These are phyloP conservation scores for Lanistes nyassanus DNA, from an alignment of 1,140 invertebrate species.

Conservation along the genomic window DNA sequence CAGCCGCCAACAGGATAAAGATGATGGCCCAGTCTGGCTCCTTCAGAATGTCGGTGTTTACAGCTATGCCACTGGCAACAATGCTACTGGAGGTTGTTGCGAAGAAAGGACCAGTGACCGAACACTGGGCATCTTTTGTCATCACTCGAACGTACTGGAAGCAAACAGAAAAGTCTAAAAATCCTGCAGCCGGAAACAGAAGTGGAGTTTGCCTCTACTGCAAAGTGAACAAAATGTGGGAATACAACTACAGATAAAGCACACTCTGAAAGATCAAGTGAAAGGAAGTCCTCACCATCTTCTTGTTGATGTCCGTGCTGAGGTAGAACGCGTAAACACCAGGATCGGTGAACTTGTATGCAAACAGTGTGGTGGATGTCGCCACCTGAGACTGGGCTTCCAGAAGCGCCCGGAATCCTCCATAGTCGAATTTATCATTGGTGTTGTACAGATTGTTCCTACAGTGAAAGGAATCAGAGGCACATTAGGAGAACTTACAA, in stretches of 20 bases:
- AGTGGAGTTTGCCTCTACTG: no score
- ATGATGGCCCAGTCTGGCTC: conserved; percentile 64
- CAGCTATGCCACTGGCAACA: conserved; percentile 54
- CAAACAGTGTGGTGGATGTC: conserved; percentile 56
- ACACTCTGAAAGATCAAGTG: not conserved
- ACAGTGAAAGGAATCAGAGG: not conserved
- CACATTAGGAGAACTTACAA: no score
- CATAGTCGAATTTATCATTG: conserved; percentile 62
- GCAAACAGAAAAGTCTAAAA: not conserved
- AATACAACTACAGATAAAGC: no score
- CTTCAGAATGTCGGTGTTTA: conserved; percentile 57
- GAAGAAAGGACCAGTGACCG: conserved; percentile 61
- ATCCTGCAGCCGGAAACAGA: no score
- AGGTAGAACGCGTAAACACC: conserved; percentile 62
- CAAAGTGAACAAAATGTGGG: no score
- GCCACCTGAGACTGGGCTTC: conserved; percentile 50
- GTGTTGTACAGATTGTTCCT: conserved; percentile 64
- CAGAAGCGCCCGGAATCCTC: conserved; percentile 56
- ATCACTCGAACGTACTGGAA: conserved; percentile 62
- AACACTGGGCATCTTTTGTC: conserved; percentile 52
- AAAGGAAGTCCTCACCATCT: conserved; percentile 54
- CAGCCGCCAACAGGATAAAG: conserved; percentile 53
- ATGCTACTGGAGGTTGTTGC: conserved; percentile 54
- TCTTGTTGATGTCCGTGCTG: conserved; percentile 56
- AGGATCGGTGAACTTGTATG: conserved; percentile 60